These are phyloP conservation scores for Drosophila miranda DNA, from an alignment of 1,140 invertebrate species.

Conservation along the genomic window DNA sequence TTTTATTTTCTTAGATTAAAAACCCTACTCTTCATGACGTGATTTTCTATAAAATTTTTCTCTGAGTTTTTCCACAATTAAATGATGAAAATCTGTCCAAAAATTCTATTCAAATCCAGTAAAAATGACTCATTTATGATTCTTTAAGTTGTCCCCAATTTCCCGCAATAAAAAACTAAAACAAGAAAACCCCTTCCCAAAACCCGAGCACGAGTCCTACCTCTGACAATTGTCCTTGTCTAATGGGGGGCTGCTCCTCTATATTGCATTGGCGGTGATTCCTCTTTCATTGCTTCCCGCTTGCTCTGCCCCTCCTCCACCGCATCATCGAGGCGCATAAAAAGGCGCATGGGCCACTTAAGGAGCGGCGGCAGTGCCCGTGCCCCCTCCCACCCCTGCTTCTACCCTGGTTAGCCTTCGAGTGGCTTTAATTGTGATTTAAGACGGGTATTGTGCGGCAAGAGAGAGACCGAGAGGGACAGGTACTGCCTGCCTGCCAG, in stretches of 20 bases:
- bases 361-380: constrained; percentile 18
- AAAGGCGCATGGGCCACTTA: constrained; percentile 72
- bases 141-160: constrained; percentile 56
- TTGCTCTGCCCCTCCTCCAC: constrained; percentile 17
- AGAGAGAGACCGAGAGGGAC: constrained; percentile 2
- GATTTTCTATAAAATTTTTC: too few species aligned
- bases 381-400: background rate
- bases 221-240: constrained; percentile 68
- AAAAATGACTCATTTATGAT: constrained; percentile 7
- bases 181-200: background rate
- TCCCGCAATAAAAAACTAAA: constrained; percentile 1
- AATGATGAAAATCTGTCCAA: background rate
- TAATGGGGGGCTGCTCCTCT: constrained; percentile 39
- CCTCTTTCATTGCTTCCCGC: constrained; percentile 29
- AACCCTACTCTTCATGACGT: too few species aligned
- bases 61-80: background rate
- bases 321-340: constrained; percentile 43
- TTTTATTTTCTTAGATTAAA: too few species aligned
- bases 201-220: constrained; percentile 22
- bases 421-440: constrained; percentile 82
- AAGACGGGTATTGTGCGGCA: constrained; percentile 79
- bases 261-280: constrained; percentile 30
- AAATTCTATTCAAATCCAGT: background rate
- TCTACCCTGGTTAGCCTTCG: constrained; percentile 34
- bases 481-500: constrained; percentile 38